Evolutionary conservation across 2,113 vertebrate species (phyloP).

Genomic region (Cyanistes caeruleus): DNA sequence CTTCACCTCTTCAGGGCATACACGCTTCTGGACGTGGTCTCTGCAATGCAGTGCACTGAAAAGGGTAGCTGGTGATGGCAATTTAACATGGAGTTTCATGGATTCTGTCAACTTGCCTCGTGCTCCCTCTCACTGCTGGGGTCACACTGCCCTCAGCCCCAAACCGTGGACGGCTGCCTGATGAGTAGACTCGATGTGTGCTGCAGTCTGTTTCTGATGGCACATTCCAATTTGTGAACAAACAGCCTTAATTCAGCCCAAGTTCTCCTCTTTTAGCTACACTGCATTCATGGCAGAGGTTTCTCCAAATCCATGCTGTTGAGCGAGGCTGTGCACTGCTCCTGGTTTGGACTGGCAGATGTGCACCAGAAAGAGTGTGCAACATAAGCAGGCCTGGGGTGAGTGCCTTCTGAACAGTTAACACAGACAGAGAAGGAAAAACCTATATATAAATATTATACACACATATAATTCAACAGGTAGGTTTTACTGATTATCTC

Average conservation of each 20-base stretch:
- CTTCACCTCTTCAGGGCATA: neutral
- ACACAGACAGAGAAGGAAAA: neutral
- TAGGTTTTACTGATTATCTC: neutral
- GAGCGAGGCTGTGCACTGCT: rapidly evolving
- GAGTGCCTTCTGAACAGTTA: neutral
- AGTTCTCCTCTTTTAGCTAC: neutral
- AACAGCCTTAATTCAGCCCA: rapidly evolving
- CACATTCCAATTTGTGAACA: neutral
- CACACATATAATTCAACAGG: neutral
- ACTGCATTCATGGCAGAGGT: rapidly evolving
- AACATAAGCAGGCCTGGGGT: rapidly evolving
- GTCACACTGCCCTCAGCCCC: neutral
- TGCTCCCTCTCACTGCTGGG: neutral
- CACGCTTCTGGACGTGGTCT: neutral
- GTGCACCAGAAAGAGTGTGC: rapidly evolving
- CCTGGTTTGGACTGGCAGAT: neutral
- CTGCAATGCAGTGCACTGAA: rapidly evolving
- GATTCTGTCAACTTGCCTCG: rapidly evolving
- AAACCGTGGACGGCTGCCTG: rapidly evolving
- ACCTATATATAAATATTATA: neutral
- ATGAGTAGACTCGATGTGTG: rapidly evolving
- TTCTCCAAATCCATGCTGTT: neutral
- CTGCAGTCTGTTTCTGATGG: rapidly evolving
- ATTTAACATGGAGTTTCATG: neutral
- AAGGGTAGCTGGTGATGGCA: rapidly evolving